Evolutionary conservation across 2,888 invertebrate genomes (phyloP), one percentile per base, ranked within the genome.

Genomic region (Epinotia brunnichana): DNA sequence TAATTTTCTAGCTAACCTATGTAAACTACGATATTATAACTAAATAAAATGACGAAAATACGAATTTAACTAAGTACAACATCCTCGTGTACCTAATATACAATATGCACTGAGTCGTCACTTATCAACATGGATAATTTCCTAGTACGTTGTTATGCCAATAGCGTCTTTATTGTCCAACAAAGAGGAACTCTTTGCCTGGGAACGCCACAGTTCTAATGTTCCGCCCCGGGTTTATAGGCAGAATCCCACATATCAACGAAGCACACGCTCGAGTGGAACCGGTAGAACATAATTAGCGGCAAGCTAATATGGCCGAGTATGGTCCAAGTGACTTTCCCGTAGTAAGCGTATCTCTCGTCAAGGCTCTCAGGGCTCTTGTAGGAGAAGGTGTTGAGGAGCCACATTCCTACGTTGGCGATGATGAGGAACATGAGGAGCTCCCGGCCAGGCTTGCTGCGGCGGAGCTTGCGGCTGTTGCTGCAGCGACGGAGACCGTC

Each of bases 241-340:
- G 96, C 96, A 35, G 95, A 95, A 81, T 95, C 95, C 96, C 96
- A 97, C 78, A 97, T 96, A 84, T 96, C 96, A 13, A 95, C 96
- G 60, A 97, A 94, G 81, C 96, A 96, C 0, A 96, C 96, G n/a
- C 96, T 95, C 0, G 96, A 95, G 82, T 96, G 96, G 83, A 96
- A 96, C 74, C 96, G 91, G 81, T 96, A 97, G 87, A 96, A 96
- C 94, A 96, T 95, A 73, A 95, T 96, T 3, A 97, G 88, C 0
- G 97, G 97, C 13, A 96, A 87, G 48, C 95, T 95, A 81, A 96
- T 90, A 82, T 97, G 96, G 24, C 95, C 95, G 5, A 97, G 90
- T 61, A 97, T 94, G 7, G 95, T 95, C 96, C 96, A 97, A 39
- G 95, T 79, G 2, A 95, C 94, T 79, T 95, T 94, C 29, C 96